phyloP scores from a whole-genome alignment of 2,797 vertebrate genomes.

The Darevskia nairensis region DNA sequence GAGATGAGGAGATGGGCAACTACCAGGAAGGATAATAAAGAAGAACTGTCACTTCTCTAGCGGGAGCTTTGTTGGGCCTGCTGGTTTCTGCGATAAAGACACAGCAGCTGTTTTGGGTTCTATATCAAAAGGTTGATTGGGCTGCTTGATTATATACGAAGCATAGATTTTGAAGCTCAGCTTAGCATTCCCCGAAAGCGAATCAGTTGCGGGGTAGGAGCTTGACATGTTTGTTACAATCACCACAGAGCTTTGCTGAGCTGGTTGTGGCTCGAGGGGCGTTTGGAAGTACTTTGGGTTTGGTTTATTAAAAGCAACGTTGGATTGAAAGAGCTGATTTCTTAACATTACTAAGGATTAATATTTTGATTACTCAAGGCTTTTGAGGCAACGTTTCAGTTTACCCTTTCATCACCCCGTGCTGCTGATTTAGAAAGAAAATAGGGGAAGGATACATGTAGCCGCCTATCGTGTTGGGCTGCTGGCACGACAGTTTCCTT shows the following conservation, averaged over 20 bases:
- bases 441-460: no score
- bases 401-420: background rate
- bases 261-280: conserved; percentile 58
- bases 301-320: conserved; percentile 40
- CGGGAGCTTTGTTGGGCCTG: conserved; percentile 72
- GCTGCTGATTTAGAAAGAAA: background rate
- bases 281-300: conserved; percentile 55
- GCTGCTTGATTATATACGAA: conserved; percentile 75
- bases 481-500: no score
- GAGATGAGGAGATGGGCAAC: conserved; percentile 72
- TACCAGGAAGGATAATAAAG: conserved; percentile 71
- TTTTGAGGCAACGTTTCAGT: conserved; percentile 16
- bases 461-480: no score
- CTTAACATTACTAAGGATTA: conserved; percentile 39
- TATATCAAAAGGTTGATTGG: conserved; percentile 74
- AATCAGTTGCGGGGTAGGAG: conserved; percentile 64
- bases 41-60: conserved; percentile 75
- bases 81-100: conserved; percentile 78
- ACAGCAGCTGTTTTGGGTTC: conserved; percentile 63
- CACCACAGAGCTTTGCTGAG: conserved; percentile 58
- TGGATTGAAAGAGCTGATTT: conserved; percentile 16
- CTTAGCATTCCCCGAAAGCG: conserved; percentile 60
- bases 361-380: conserved; percentile 23
- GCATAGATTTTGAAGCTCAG: conserved; percentile 75
- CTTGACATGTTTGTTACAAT: conserved; percentile 67